phyloP scores from a whole-genome alignment of 2,888 invertebrate species.

The Morinoia aosen region DNA sequence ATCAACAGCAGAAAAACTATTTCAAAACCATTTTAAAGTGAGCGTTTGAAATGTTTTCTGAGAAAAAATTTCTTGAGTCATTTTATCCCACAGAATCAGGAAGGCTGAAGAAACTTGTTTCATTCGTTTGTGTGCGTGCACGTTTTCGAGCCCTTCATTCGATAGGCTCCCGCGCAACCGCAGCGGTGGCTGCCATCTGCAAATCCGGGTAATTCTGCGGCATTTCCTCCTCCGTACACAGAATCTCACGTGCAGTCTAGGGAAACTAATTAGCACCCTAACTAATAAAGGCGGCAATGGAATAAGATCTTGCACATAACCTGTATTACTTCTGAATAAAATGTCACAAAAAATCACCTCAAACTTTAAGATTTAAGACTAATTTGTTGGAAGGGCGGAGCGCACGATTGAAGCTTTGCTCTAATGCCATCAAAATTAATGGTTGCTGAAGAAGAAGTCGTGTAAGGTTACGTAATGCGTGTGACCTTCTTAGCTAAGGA shows the following conservation, averaged over 20 bases:
- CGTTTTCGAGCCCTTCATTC: not conserved
- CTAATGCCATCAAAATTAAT: not conserved
- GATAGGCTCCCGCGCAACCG: not conserved
- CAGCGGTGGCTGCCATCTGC: not conserved
- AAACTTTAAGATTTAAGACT: not conserved
- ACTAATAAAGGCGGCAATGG: not conserved
- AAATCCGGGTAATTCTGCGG: not conserved
- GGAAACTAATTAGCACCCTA: not conserved
- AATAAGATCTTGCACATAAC: not conserved
- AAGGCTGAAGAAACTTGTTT: not conserved
- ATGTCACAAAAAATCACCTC: not conserved
- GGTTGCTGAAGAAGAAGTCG: not conserved
- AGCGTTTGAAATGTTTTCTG: not conserved
- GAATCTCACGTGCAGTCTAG: not conserved
- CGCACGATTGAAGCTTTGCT: not conserved
- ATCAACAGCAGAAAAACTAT: not conserved
- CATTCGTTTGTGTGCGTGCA: not conserved
- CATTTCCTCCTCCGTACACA: not conserved
- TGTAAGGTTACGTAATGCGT: not conserved
- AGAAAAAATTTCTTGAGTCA: no score
- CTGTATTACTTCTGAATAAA: not conserved
- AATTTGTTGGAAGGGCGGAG: not conserved
- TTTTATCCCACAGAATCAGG: not conserved
- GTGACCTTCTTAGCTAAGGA: not conserved
- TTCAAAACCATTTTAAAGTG: not conserved